Percentiles rank a stretch among this genome's conserved stretches.
phyloP scores from a whole-genome alignment of 2,113 vertebrate species.

The Pristiophorus japonicus region DNA sequence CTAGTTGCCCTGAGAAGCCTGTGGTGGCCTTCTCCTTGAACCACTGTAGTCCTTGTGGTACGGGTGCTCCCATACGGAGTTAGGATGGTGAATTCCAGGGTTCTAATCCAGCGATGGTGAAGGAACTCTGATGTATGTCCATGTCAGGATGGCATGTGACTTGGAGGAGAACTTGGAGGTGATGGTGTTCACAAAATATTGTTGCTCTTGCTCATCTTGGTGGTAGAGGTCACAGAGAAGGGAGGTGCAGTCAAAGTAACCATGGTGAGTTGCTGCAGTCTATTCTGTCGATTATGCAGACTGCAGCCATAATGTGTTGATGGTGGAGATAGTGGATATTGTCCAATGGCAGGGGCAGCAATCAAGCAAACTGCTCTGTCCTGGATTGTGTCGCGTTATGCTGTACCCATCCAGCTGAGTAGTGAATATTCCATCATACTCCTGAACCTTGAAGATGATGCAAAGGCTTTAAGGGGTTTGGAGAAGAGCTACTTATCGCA shows the following conservation, averaged over 20 bases:
- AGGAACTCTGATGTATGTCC: background rate
- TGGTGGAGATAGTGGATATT: background rate
- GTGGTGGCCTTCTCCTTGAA: no score
- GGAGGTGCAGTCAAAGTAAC: background rate
- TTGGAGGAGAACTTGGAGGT: background rate
- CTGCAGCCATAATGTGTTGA: background rate
- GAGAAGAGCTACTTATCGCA: background rate
- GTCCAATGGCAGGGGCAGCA: background rate
- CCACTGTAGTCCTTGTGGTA: no score
- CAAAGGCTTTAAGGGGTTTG: background rate
- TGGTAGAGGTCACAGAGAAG: background rate
- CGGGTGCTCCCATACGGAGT: no score
- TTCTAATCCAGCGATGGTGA: background rate
- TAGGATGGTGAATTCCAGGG: background rate
- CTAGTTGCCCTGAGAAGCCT: no score
- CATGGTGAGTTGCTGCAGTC: background rate
- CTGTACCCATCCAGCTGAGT: no score
- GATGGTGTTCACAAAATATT: background rate
- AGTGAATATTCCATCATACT: background rate
- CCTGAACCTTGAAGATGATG: background rate
- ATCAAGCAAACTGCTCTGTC: background rate
- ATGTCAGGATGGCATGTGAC: background rate
- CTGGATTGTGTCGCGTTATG: background rate
- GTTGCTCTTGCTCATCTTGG: no score
- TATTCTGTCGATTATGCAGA: background rate